phyloP scores from a whole-genome alignment of 2,797 vertebrate genomes.

The Dryobates pubescens region DNA sequence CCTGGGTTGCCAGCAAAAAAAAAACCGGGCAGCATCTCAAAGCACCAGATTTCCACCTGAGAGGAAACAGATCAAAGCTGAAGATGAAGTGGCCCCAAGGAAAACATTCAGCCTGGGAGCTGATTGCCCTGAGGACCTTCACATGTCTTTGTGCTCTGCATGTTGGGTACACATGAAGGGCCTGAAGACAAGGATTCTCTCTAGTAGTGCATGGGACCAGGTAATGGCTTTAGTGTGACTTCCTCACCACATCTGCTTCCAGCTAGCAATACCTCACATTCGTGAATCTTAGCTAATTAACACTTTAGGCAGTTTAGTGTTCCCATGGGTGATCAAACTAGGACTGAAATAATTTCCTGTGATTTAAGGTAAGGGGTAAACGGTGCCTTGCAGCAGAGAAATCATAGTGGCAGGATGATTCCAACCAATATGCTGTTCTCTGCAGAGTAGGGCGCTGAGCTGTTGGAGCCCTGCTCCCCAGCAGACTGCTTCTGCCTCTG shows the following conservation, averaged over 20 bases:
- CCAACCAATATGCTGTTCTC: background rate
- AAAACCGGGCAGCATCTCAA: background rate
- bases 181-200: background rate
- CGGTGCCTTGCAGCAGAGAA: background rate
- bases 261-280: background rate
- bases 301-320: background rate
- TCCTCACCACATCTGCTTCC: background rate
- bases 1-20: background rate
- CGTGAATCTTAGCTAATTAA: background rate
- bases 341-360: background rate
- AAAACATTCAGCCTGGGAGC: background rate
- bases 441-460: background rate
- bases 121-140: background rate
- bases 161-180: fast-evolving
- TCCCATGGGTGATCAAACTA: background rate
- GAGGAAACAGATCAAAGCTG: background rate
- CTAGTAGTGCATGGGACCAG: background rate
- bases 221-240: background rate
- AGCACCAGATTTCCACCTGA: background rate
- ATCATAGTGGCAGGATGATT: background rate
- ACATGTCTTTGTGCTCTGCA: background rate
- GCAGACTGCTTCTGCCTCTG: background rate
- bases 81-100: background rate
- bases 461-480: background rate
- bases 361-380: background rate